These are phyloP conservation scores for Ovis aries DNA, from an alignment of 2,113 vertebrate genomes.

Conservation along the genomic window DNA sequence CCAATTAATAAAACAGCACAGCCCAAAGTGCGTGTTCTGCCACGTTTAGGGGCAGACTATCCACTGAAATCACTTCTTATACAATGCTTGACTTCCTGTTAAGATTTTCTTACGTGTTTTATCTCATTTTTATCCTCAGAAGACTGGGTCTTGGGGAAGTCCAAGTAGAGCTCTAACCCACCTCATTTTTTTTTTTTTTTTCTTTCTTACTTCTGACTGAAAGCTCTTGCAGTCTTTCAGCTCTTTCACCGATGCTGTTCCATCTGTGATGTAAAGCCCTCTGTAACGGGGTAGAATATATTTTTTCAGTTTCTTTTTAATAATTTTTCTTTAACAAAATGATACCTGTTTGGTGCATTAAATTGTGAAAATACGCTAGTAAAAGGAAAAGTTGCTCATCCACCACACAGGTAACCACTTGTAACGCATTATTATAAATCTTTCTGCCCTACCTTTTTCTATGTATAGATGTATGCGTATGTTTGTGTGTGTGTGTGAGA, in stretches of 20 bases:
- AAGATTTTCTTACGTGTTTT: background rate
- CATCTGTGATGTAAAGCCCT: background rate
- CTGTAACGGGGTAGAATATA: background rate
- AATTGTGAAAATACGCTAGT: background rate
- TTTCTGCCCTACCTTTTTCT: background rate
- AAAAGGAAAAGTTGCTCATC: background rate
- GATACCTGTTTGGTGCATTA: background rate
- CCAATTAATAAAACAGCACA: background rate
- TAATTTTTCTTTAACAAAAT: background rate
- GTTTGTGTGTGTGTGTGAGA: background rate
- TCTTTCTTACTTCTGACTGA: background rate
- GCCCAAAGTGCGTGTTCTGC: background rate
- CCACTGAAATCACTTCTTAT: background rate
- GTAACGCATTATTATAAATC: background rate
- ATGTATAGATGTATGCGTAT: background rate
- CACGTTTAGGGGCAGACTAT: background rate
- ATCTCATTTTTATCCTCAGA: constrained; percentile 23
- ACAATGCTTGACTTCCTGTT: background rate
- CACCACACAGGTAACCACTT: background rate
- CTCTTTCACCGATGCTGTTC: background rate
- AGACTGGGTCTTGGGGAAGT: background rate
- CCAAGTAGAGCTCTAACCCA: background rate
- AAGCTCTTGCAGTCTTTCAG: background rate
- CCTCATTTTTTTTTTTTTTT: background rate
- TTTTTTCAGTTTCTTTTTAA: background rate